phyloP scores from a whole-genome alignment of 2,797 vertebrate genomes.

The Acipenser ruthenus region DNA sequence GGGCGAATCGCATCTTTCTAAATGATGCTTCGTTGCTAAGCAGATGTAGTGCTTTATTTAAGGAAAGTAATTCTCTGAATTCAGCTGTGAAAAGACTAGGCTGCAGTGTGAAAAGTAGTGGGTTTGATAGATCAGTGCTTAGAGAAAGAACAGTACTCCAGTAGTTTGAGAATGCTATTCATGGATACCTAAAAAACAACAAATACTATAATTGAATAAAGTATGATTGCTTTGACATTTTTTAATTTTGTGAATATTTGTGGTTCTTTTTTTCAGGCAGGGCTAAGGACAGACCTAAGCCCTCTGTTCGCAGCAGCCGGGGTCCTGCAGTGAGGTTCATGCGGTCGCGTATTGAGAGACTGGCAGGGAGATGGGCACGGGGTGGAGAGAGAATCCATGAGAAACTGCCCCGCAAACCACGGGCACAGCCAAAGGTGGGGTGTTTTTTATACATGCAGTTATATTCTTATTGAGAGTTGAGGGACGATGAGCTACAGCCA shows the following conservation, averaged over 20 bases:
- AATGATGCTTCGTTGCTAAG: too few relatives aligned
- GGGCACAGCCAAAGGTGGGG: constrained; percentile 40
- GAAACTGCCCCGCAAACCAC: constrained; percentile 26
- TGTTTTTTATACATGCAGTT: neutral
- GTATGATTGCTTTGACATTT: neutral
- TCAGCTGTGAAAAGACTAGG: too few relatives aligned
- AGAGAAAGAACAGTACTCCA: too few relatives aligned
- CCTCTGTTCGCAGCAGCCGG: constrained; percentile 35
- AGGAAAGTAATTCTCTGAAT: too few relatives aligned
- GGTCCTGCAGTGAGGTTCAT: constrained; percentile 49
- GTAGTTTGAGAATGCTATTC: too few relatives aligned
- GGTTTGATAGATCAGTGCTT: too few relatives aligned
- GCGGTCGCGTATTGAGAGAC: constrained; percentile 45
- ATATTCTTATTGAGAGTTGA: too few relatives aligned
- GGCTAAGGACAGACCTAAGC: constrained; percentile 33
- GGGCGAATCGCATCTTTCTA: too few relatives aligned
- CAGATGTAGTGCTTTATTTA: too few relatives aligned
- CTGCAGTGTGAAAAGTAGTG: too few relatives aligned
- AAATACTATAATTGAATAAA: neutral
- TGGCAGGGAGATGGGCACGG: constrained; percentile 43
- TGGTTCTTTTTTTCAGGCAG: constrained; percentile 31
- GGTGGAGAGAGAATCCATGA: constrained; percentile 38
- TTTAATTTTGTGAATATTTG: neutral
- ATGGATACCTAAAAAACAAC: too few relatives aligned
- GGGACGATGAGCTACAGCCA: too few relatives aligned